phyloP scores from a whole-genome alignment of 2,113 vertebrate species.

The Proterorhinus semilunaris region DNA sequence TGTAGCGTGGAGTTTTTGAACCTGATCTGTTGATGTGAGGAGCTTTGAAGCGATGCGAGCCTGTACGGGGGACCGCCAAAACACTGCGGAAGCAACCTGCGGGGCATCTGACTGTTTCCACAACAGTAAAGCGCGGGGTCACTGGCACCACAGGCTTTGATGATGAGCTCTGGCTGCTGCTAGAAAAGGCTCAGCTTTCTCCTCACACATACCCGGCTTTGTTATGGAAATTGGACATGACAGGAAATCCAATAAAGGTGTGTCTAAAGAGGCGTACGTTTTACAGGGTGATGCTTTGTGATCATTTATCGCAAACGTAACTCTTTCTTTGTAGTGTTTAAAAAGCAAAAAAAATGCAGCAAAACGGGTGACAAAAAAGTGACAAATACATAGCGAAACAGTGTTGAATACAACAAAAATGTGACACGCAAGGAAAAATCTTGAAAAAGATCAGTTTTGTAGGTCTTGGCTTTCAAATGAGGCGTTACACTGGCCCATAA shows the following conservation, averaged over 20 bases:
- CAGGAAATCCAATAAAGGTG: conserved; percentile 29
- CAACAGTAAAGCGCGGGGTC: conserved; percentile 41
- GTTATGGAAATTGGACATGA: conserved; percentile 12
- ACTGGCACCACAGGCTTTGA: conserved; percentile 31
- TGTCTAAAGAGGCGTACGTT: not conserved
- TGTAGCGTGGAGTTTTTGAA: conserved; percentile 61
- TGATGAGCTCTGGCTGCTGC: conserved; percentile 33
- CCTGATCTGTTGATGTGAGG: conserved; percentile 49
- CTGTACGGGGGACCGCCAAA: not conserved
- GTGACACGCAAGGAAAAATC: too few species aligned
- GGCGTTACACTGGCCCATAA: too few species aligned
- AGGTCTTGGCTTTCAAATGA: too few species aligned
- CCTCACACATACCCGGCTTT: conserved; percentile 29
- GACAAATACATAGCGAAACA: too few species aligned
- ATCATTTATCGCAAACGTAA: not conserved
- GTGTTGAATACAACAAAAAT: too few species aligned
- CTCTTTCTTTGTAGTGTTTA: not conserved
- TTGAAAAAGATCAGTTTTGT: too few species aligned
- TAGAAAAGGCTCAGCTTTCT: conserved; percentile 17
- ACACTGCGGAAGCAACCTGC: conserved; percentile 12
- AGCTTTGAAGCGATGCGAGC: conserved; percentile 64
- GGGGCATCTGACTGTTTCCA: conserved; percentile 48
- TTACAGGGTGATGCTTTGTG: not conserved
- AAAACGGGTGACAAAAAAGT: too few species aligned
- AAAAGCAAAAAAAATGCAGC: too few species aligned